These are phyloP conservation scores for Tauraco hartlaubi DNA, from an alignment of 2,797 vertebrate genomes.

Conservation along the genomic window DNA sequence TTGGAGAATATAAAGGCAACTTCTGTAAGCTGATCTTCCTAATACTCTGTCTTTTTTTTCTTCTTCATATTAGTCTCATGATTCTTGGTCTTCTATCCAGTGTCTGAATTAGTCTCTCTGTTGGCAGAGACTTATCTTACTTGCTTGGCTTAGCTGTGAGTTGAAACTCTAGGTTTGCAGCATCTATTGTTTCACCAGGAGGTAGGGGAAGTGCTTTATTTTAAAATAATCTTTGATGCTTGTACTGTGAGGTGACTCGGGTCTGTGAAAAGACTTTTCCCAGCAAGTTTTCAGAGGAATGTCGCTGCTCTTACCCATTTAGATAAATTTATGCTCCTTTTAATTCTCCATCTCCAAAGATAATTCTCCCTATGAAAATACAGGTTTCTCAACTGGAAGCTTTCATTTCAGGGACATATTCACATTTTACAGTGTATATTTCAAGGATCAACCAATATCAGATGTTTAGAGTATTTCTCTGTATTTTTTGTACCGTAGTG, in stretches of 20 bases:
- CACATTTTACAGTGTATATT: not conserved
- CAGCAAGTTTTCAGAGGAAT: not conserved
- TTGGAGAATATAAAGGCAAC: not conserved
- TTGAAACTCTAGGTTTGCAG: not conserved
- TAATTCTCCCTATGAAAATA: not conserved
- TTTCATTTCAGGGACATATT: not conserved
- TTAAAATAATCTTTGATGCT: not conserved
- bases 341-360: not conserved
- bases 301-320: not conserved
- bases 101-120: not conserved
- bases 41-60: not conserved
- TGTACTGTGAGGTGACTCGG: not conserved
- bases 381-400: not conserved
- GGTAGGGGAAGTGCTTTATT: not conserved
- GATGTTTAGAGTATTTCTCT: slow-evolving; percentile 7
- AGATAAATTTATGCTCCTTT: not conserved
- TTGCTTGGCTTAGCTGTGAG: not conserved
- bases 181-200: not conserved
- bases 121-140: not conserved
- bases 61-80: not conserved
- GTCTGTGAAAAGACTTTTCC: not conserved
- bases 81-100: not conserved
- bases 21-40: not conserved
- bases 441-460: not conserved
- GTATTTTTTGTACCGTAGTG: not conserved